phyloP scores from a whole-genome alignment of 2,888 invertebrate genomes.

The Pandemis cinnamomeana region DNA sequence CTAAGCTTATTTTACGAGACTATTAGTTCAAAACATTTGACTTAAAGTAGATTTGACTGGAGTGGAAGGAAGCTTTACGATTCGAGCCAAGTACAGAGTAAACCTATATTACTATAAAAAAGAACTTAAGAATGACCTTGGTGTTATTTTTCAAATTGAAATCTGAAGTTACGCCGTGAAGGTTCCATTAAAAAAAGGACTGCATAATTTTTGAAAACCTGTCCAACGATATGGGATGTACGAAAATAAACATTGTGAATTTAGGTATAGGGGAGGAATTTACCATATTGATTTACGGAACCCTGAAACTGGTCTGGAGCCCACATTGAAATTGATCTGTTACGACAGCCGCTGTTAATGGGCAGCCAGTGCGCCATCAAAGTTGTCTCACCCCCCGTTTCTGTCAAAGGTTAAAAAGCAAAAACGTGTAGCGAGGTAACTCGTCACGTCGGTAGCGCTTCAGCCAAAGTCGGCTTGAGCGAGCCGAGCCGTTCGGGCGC shows the following conservation, averaged over 20 bases:
- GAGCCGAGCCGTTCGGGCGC: constrained; percentile 70
- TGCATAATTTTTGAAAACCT: no score
- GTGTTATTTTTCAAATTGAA: no score
- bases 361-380: neutral
- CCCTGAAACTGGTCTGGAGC: neutral
- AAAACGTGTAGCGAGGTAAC: constrained; percentile 43
- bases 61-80: neutral
- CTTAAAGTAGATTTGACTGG: neutral
- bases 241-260: neutral
- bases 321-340: neutral
- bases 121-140: no score
- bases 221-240: neutral
- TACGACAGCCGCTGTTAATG: neutral
- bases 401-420: neutral
- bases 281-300: no score
- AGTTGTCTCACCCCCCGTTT: neutral
- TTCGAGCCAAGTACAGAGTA: no score
- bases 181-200: no score
- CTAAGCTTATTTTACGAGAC: neutral
- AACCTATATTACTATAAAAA: no score
- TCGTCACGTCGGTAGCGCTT: constrained; percentile 70
- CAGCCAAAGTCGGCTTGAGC: constrained; percentile 65
- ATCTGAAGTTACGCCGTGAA: no score
- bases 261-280: no score
- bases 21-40: neutral